A percentile compares a stretch with the other conserved stretches of the same genome.
Conservation (phyloP, 2,797 vertebrate genomes). For the Meriones psammophilus region DNA sequence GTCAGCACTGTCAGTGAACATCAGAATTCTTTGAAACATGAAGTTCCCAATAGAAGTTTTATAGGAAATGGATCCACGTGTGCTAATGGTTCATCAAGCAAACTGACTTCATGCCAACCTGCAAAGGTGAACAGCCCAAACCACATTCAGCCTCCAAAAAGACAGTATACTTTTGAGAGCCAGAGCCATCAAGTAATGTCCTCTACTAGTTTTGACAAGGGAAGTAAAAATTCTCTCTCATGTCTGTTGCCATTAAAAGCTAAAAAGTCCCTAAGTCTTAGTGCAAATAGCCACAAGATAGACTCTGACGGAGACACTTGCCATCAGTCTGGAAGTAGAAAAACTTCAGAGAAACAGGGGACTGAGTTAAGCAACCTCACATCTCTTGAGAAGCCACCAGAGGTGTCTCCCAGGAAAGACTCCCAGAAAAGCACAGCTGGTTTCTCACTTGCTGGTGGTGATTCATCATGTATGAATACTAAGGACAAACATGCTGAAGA, state of each 20-base stretch:
- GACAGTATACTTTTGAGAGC: background rate
- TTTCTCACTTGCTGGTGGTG: background rate
- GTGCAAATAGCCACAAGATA: background rate
- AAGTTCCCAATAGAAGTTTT: conserved; percentile 10
- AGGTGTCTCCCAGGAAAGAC: background rate
- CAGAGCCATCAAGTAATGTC: background rate
- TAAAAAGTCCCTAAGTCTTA: conserved; percentile 26
- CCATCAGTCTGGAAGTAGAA: background rate
- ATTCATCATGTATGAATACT: conserved; percentile 9
- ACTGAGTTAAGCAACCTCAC: background rate
- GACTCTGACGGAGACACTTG: background rate
- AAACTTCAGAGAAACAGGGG: conserved; percentile 5
- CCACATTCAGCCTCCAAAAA: conserved; percentile 33
- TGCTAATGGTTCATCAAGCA: background rate
- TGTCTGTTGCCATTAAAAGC: conserved; percentile 51
- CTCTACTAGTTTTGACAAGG: conserved; percentile 34
- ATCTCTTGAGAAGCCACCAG: conserved; percentile 18
- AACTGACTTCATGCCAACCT: conserved; percentile 11
- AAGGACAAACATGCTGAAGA: conserved; percentile 90
- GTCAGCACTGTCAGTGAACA: conserved; percentile 30
- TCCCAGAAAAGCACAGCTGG: conserved; percentile 33
- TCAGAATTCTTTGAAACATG: conserved; percentile 15
- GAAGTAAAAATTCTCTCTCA: conserved; percentile 17
- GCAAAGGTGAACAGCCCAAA: background rate
- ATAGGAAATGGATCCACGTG: conserved; percentile 71